phyloP scores from a whole-genome alignment of 2,888 invertebrate species.

The Drosophila atripex region DNA sequence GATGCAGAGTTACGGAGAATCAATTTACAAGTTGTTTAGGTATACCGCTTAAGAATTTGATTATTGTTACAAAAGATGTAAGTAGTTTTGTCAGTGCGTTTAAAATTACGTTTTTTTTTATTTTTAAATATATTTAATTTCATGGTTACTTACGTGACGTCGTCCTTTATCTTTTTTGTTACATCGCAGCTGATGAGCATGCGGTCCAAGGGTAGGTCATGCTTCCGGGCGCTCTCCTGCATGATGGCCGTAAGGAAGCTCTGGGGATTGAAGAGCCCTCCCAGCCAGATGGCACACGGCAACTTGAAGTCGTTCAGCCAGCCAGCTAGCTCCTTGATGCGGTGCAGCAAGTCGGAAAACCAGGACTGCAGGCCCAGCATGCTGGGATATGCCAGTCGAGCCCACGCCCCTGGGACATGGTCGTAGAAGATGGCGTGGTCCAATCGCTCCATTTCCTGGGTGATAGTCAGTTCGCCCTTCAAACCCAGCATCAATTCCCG shows the following conservation, averaged over 20 bases:
- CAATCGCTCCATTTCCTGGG: constrained; percentile 96
- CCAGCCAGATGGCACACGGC: constrained; percentile 96
- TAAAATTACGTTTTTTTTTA: too few species aligned
- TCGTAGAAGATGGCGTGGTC: constrained; percentile 95
- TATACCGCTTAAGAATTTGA: too few species aligned
- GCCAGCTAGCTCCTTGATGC: constrained; percentile 92
- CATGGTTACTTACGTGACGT: constrained; percentile 87
- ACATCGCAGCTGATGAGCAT: constrained; percentile 98
- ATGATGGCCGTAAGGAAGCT: constrained; percentile 98
- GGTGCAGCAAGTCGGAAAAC: constrained; percentile 93
- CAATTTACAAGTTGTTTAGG: too few species aligned
- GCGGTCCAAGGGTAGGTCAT: constrained; percentile 97
- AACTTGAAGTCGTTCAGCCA: constrained; percentile 94
- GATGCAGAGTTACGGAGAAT: too few species aligned
- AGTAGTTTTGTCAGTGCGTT: too few species aligned
- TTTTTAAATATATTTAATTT: too few species aligned
- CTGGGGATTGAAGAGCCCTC: constrained; percentile 98
- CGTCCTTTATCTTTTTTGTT: constrained; percentile 94
- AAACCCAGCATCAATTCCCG: constrained; percentile 94
- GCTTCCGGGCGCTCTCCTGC: constrained; percentile 98
- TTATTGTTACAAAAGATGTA: too few species aligned
- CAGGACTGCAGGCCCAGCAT: constrained; percentile 92
- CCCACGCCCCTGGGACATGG: constrained; percentile 93
- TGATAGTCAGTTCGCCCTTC: constrained; percentile 97
- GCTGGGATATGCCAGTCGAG: constrained; percentile 94